Conservation (phyloP, 2,888 invertebrate species). For the Linnaemya tessellans region DNA sequence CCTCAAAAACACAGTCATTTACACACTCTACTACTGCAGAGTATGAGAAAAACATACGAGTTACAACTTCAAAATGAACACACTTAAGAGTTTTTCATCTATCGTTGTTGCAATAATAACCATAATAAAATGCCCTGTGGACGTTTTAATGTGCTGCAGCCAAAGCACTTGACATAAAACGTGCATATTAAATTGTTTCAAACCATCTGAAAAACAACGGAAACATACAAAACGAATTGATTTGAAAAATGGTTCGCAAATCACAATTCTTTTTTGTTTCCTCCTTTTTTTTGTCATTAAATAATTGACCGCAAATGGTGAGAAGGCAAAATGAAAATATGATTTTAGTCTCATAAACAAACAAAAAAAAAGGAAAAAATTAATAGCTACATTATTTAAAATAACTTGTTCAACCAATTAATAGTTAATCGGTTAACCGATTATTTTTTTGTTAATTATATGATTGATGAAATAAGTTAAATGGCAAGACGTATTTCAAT, state of each 20-base stretch:
- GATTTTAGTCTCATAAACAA: neutral
- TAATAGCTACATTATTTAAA: too few species aligned
- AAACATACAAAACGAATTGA: constrained; percentile 31
- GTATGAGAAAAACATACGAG: constrained; percentile 19
- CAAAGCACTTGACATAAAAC: constrained; percentile 68
- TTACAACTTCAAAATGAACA: constrained; percentile 27
- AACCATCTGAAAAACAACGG: constrained; percentile 17
- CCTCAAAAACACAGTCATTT: constrained; percentile 2
- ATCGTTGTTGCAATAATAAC: constrained; percentile 50
- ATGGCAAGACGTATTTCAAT: too few species aligned
- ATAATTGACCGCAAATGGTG: constrained; percentile 55
- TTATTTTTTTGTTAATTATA: too few species aligned
- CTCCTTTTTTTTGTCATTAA: constrained; percentile 3
- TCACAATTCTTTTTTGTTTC: neutral
- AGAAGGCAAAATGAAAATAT: constrained; percentile 33
- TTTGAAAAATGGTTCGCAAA: constrained; percentile 40
- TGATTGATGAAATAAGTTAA: too few species aligned
- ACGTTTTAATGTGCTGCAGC: constrained; percentile 52
- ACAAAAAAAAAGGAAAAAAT: neutral
- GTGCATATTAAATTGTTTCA: constrained; percentile 63
- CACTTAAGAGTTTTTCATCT: constrained; percentile 40
- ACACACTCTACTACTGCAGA: neutral
- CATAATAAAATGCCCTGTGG: constrained; percentile 44
- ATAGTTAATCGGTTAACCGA: too few species aligned
- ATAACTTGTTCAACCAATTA: too few species aligned